Percentiles rank a stretch among this genome's conserved stretches.
phyloP scores from a whole-genome alignment of 1,140 invertebrate genomes.

The Latrodectus geometricus region DNA sequence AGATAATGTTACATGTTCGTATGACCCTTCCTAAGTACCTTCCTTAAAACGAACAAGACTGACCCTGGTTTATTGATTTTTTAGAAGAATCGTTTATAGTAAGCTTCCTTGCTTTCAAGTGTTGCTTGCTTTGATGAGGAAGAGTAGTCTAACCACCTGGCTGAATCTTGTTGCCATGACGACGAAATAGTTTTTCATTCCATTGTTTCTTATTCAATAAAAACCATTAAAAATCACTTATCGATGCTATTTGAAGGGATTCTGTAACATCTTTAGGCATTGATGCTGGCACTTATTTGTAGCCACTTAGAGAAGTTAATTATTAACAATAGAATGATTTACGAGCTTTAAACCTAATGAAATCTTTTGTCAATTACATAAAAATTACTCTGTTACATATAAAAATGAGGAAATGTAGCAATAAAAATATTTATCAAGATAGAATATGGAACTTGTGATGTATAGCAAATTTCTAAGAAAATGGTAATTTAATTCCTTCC shows the following conservation, averaged over 20 bases:
- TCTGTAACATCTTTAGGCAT: not conserved
- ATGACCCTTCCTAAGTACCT: not conserved
- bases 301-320: not conserved
- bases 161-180: slow-evolving; percentile 31
- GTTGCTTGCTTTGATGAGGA: slow-evolving; percentile 56
- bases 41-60: not conserved
- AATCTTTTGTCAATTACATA: not conserved
- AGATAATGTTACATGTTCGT: not conserved
- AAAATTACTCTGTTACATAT: not conserved
- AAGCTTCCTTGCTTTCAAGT: slow-evolving; percentile 35
- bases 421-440: no score
- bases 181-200: slow-evolving; percentile 14
- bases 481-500: no score
- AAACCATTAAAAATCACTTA: slow-evolving; percentile 30
- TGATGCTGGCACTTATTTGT: not conserved
- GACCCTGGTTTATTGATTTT: slow-evolving; percentile 47
- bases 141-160: slow-evolving; percentile 50
- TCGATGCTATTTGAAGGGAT: not conserved
- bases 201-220: slow-evolving; percentile 32
- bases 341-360: not conserved
- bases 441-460: no score
- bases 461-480: no score
- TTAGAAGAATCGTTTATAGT: slow-evolving; percentile 32
- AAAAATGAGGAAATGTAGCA: no score
- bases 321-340: not conserved